These are phyloP conservation scores for Bombycilla garrulus DNA, from an alignment of 2,113 vertebrate species.

Conservation along the genomic window DNA sequence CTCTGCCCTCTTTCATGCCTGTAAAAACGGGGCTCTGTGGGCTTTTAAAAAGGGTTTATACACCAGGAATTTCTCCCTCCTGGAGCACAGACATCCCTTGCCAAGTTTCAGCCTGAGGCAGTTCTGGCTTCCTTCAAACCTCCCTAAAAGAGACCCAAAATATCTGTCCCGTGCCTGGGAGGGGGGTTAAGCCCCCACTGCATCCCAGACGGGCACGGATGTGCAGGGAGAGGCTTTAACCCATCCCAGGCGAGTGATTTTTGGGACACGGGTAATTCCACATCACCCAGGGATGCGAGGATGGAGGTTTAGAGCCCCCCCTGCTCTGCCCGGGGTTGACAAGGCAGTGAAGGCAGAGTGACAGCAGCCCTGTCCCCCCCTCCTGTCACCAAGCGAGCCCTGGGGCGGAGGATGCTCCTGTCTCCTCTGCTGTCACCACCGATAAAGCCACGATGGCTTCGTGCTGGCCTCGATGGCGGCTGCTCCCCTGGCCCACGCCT, in stretches of 20 bases:
- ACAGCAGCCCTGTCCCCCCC: background rate
- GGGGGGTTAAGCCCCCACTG: background rate
- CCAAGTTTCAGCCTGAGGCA: background rate
- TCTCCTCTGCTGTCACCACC: background rate
- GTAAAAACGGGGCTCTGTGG: background rate
- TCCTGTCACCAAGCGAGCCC: background rate
- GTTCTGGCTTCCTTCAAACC: background rate
- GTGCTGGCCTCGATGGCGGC: background rate
- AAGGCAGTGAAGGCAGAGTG: background rate
- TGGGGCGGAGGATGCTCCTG: background rate
- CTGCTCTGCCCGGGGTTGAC: background rate
- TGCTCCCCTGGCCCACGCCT: background rate
- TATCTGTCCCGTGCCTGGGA: fast-evolving
- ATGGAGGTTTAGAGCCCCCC: background rate
- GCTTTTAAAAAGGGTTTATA: background rate
- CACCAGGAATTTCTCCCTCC: background rate
- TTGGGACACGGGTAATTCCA: background rate
- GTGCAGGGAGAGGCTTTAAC: background rate
- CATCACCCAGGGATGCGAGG: fast-evolving
- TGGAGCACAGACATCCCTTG: background rate
- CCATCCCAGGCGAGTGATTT: fast-evolving
- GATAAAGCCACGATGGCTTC: background rate
- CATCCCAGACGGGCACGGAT: background rate
- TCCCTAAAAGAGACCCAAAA: background rate
- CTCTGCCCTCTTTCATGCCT: constrained; percentile 2